Evolutionary conservation across 2,797 vertebrate genomes (phyloP).

Genomic region (Hylomyscus alleni): DNA sequence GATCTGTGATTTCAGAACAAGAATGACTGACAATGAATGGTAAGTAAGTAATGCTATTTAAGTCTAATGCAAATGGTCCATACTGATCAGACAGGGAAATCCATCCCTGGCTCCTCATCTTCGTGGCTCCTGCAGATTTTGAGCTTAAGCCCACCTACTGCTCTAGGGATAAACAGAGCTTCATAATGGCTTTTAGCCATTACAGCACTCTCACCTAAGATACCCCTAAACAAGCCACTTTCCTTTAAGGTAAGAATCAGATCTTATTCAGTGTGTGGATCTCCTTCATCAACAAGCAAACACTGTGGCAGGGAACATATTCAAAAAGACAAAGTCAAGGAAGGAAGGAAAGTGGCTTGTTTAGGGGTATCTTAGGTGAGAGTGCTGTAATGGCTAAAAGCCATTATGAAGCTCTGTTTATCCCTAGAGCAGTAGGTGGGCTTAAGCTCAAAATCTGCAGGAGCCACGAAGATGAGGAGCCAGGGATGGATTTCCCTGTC

Average conservation of each 20-base stretch:
- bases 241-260: conserved; percentile 19
- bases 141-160: conserved; percentile 44
- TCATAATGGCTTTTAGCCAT: not conserved
- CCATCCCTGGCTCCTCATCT: not conserved
- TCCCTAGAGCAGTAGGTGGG: conserved; percentile 17
- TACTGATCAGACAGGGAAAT: not conserved
- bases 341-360: not conserved
- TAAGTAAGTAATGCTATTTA: conserved; percentile 66
- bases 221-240: not conserved
- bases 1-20: conserved; percentile 64
- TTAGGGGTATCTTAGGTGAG: not conserved
- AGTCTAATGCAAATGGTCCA: conserved; percentile 36
- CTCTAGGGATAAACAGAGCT: conserved; percentile 7
- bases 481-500: not conserved
- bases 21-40: conserved; percentile 50
- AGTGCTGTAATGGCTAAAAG: not conserved
- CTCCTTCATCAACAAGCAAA: not conserved
- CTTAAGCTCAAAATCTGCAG: conserved; percentile 21
- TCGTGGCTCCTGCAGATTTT: not conserved
- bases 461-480: not conserved
- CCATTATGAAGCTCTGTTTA: not conserved
- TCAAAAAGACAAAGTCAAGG: not conserved
- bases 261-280: not conserved
- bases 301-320: not conserved
- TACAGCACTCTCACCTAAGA: not conserved